Percentiles rank a stretch among this genome's conserved stretches.
Evolutionary conservation across 2,113 vertebrate genomes (phyloP).

Genomic region (Dasyornis broadbenti): DNA sequence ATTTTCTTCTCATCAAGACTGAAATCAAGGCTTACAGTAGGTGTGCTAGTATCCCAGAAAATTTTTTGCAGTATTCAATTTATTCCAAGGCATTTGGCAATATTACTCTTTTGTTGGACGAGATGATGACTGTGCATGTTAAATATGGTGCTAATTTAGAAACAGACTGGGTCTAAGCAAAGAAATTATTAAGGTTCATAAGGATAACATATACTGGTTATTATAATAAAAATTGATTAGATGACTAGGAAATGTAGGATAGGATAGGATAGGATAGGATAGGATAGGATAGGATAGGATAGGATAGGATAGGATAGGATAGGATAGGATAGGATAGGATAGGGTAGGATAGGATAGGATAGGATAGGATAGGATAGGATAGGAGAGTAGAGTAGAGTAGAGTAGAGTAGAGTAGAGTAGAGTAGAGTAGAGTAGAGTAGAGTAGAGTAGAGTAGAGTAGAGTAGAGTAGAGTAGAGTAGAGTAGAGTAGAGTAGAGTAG

Average conservation of each 20-base stretch:
- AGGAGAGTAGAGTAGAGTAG: too few species aligned
- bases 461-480: too few species aligned
- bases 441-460: too few species aligned
- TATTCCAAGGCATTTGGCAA: neutral
- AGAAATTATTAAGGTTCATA: neutral
- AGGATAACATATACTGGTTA: neutral
- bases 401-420: too few species aligned
- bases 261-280: neutral
- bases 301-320: too few species aligned
- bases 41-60: neutral
- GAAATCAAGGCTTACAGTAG: neutral
- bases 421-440: too few species aligned
- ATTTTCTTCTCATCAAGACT: neutral
- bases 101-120: neutral
- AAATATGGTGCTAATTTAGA: neutral
- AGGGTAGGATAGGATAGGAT: too few species aligned
- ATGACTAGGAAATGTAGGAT: neutral
- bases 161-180: neutral
- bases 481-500: neutral
- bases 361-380: too few species aligned
- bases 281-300: neutral
- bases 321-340: too few species aligned
- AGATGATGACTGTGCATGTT: neutral
- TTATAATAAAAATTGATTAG: neutral
- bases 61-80: neutral